Conservation (phyloP, 2,888 invertebrate genomes). For the Apodemia duryi region DNA sequence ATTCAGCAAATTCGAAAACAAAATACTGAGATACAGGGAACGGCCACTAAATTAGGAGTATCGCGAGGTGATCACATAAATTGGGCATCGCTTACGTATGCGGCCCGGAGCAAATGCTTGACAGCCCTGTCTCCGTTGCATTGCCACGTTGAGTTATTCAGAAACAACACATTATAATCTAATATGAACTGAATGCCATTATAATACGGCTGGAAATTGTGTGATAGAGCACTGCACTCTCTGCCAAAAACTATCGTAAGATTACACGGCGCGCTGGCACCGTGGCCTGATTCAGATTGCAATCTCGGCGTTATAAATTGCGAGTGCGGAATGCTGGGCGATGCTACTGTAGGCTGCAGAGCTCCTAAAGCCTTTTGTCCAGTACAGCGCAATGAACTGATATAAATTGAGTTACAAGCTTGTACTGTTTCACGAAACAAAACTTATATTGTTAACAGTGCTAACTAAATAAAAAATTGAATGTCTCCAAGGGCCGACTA, state of each 20-base stretch:
- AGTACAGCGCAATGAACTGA: not conserved
- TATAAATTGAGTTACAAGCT: not conserved
- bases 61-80: constrained; percentile 16
- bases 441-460: too few species aligned
- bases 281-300: constrained; percentile 6
- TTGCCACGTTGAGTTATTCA: constrained; percentile 4
- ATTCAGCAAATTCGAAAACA: not conserved
- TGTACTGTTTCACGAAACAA: too few species aligned
- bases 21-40: not conserved
- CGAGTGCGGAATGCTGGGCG: not conserved
- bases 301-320: constrained; percentile 7
- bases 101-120: constrained; percentile 7
- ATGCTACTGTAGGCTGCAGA: not conserved
- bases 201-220: not conserved
- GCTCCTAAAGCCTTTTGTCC: not conserved
- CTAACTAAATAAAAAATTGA: too few species aligned
- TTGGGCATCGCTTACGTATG: constrained; percentile 13
- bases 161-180: not conserved
- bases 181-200: not conserved
- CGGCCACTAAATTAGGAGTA: constrained; percentile 13
- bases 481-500: too few species aligned
- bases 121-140: not conserved
- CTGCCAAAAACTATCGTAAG: constrained; percentile 9
- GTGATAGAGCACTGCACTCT: not conserved
- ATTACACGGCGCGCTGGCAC: constrained; percentile 2